phyloP scores from a whole-genome alignment of 2,797 vertebrate genomes.

The Monodelphis domestica region DNA sequence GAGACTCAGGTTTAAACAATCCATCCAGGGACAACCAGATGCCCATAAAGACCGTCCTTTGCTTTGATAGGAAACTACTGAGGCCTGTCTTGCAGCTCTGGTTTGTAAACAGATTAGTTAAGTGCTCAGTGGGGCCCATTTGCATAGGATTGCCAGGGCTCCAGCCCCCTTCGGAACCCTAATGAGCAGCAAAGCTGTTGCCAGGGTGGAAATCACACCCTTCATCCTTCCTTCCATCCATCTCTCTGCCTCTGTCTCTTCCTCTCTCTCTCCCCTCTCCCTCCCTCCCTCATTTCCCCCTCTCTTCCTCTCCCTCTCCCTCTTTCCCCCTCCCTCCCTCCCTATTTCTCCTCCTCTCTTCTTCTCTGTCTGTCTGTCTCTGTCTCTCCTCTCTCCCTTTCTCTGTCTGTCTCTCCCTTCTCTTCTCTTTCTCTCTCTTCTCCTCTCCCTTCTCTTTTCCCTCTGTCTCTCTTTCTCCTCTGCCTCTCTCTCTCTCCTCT shows the following conservation, averaged over 20 bases:
- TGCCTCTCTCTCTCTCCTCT: no score
- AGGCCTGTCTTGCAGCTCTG: conserved; percentile 88
- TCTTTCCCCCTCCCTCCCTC: no score
- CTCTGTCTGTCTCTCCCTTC: no score
- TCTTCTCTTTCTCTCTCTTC: no score
- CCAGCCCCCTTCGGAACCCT: conserved; percentile 80
- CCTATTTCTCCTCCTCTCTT: no score
- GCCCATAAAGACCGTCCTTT: conserved; percentile 87
- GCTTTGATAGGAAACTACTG: conserved; percentile 88
- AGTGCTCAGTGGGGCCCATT: conserved; percentile 87
- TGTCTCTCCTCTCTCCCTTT: no score
- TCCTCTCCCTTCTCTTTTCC: no score
- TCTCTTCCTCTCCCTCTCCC: no score
- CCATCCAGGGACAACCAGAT: conserved; percentile 88
- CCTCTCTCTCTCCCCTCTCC: no score
- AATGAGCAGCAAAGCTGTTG: conserved; percentile 79
- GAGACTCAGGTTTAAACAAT: conserved; percentile 85
- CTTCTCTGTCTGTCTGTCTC: no score
- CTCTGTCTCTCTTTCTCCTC: no score
- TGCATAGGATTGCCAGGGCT: conserved; percentile 83
- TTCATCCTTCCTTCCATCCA: background rate
- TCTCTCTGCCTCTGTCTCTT: background rate
- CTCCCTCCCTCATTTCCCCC: no score
- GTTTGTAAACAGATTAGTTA: conserved; percentile 89
- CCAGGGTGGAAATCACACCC: conserved; percentile 79